Conservation (phyloP, 2,888 invertebrate genomes). For the Eurois occulta region DNA sequence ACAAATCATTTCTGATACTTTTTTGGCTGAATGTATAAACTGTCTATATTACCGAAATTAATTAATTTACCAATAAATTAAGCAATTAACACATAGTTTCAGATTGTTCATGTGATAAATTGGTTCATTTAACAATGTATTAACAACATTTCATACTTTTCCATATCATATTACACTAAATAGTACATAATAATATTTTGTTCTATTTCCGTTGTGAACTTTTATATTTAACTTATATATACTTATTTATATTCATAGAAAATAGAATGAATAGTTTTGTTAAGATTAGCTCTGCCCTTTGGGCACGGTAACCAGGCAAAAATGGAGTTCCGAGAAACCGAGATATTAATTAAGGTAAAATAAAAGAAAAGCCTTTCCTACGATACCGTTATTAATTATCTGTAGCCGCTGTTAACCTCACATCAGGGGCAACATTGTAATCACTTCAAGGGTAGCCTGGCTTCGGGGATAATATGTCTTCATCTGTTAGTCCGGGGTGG, state of each 20-base stretch:
- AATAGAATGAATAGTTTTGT: background rate
- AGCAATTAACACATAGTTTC: background rate
- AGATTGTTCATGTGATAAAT: background rate
- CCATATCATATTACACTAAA: background rate
- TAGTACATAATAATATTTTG: background rate
- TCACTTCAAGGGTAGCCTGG: conserved; percentile 56
- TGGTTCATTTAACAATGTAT: background rate
- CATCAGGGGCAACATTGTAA: conserved; percentile 58
- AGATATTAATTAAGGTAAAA: conserved; percentile 53
- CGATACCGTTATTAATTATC: conserved; percentile 56
- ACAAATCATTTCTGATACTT: too few relatives aligned
- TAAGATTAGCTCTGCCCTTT: conserved; percentile 6
- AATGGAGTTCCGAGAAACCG: conserved; percentile 19
- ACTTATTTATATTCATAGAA: too few relatives aligned
- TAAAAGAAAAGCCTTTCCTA: conserved; percentile 26
- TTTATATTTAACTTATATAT: too few relatives aligned
- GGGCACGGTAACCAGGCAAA: conserved; percentile 8
- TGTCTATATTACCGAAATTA: background rate
- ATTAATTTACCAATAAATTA: background rate
- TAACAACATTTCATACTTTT: background rate
- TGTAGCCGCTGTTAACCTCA: conserved; percentile 50
- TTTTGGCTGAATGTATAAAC: background rate
- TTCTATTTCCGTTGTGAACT: background rate
- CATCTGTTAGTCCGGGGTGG: conserved; percentile 74
- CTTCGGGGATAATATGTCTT: conserved; percentile 74